A percentile compares a stretch with the other conserved stretches of the same genome.
phyloP scores from a whole-genome alignment of 2,113 vertebrate genomes.

The Tupaia tana region DNA sequence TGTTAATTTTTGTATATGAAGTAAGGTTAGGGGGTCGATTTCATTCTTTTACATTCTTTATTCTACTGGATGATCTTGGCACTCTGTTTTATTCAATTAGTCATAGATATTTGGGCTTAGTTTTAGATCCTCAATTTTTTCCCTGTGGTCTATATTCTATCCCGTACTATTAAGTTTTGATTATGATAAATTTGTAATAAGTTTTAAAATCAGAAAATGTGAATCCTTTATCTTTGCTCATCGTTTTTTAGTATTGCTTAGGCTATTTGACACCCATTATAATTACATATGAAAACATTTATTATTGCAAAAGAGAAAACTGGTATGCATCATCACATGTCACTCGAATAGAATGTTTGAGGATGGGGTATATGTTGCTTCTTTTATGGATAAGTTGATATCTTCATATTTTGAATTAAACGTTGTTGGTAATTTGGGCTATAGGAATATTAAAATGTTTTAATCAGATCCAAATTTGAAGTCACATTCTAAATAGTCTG shows the following conservation, averaged over 20 bases:
- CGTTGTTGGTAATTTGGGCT: not conserved
- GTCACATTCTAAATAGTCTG: not conserved
- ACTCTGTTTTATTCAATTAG: not conserved
- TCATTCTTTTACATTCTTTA: not conserved
- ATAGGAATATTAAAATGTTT: not conserved
- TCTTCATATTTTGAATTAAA: not conserved
- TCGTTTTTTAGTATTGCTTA: not conserved
- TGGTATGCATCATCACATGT: no score
- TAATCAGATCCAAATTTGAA: not conserved
- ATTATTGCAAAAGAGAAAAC: not conserved
- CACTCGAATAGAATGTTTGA: not conserved
- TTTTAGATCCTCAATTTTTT: not conserved
- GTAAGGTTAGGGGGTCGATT: not conserved
- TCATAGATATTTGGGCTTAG: not conserved
- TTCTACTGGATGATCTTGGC: fast-evolving
- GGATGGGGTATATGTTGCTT: not conserved
- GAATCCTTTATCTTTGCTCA: not conserved
- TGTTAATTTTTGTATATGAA: not conserved
- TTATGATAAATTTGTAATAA: not conserved
- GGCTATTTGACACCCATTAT: not conserved
- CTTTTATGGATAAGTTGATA: not conserved
- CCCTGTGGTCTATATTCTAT: not conserved
- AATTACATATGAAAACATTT: not conserved
- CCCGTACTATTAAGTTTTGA: not conserved
- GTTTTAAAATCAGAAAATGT: not conserved